Percentiles rank a stretch among this genome's conserved stretches.
Conservation (phyloP, 2,113 vertebrate genomes). For the Odontophorus gujanensis region DNA sequence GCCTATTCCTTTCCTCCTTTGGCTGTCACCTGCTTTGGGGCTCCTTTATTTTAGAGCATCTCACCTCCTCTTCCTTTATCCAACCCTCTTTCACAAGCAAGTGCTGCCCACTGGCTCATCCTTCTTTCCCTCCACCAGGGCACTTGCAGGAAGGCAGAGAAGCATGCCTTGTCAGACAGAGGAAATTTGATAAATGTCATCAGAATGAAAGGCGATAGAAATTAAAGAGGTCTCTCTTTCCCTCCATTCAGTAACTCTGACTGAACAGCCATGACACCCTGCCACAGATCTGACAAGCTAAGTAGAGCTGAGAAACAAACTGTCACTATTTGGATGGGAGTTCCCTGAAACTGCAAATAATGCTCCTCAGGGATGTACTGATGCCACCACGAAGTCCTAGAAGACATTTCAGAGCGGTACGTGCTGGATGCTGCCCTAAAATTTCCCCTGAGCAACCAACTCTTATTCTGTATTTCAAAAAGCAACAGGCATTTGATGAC, state of each 20-base stretch:
- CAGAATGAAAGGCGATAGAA: constrained; percentile 55
- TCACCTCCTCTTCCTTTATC: background rate
- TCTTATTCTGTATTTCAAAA: background rate
- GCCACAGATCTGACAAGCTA: constrained; percentile 50
- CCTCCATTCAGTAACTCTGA: constrained; percentile 33
- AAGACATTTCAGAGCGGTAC: background rate
- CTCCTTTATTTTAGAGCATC: background rate
- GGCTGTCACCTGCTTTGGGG: background rate
- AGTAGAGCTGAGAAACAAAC: constrained; percentile 34
- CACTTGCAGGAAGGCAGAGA: constrained; percentile 1
- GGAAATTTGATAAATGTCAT: constrained; percentile 65
- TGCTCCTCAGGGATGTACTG: background rate
- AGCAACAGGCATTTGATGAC: background rate
- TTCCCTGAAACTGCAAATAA: background rate
- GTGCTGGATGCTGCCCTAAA: background rate
- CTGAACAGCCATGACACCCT: constrained; percentile 15
- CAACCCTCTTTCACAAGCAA: background rate
- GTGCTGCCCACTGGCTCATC: background rate
- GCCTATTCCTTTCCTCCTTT: background rate
- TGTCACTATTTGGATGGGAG: constrained; percentile 25
- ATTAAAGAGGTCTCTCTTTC: constrained; percentile 51
- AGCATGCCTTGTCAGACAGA: constrained; percentile 47
- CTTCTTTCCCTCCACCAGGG: constrained; percentile 39
- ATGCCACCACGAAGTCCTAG: background rate
- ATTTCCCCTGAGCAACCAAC: background rate